A percentile compares a stretch with the other conserved stretches of the same genome.
phyloP scores from a whole-genome alignment of 1,140 invertebrate genomes.

The Drosophila miranda region DNA sequence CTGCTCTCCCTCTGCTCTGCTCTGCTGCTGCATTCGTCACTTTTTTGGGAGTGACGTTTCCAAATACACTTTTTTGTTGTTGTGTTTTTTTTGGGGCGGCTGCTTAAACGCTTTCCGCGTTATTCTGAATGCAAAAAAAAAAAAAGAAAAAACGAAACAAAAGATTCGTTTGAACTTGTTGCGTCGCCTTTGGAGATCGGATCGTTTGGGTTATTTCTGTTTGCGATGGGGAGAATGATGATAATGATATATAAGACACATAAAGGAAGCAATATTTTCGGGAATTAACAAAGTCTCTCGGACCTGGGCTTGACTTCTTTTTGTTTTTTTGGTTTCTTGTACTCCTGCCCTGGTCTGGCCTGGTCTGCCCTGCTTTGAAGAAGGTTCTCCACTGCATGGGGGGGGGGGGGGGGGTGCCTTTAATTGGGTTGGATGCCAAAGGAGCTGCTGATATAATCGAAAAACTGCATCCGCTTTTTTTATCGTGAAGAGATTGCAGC shows the following conservation, averaged over 20 bases:
- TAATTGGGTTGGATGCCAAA: constrained; percentile 57
- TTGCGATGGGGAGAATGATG: not conserved
- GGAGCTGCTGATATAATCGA: constrained; percentile 39
- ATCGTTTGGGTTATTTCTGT: constrained; percentile 22
- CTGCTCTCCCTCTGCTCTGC: not conserved
- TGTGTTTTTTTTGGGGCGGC: constrained; percentile 11
- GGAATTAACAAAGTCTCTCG: constrained; percentile 30
- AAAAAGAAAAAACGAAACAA: constrained; percentile 25
- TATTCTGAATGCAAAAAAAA: constrained; percentile 46
- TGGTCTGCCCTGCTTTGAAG: constrained; percentile 6
- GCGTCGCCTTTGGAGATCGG: constrained; percentile 33
- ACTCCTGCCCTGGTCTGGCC: constrained; percentile 49
- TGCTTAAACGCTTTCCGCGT: constrained; percentile 61
- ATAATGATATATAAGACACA: constrained; percentile 48
- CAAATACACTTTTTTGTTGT: constrained; percentile 10
- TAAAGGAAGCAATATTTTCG: constrained; percentile 58
- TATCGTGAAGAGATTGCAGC: constrained; percentile 31
- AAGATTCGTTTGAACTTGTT: constrained; percentile 58
- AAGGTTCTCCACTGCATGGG: constrained; percentile 13
- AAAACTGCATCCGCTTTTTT: constrained; percentile 51
- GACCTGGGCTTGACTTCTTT: constrained; percentile 13
- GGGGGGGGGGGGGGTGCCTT: not conserved
- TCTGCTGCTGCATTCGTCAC: constrained; percentile 30
- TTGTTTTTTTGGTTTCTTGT: constrained; percentile 23
- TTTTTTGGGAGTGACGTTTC: constrained; percentile 44